Evolutionary conservation across 2,113 vertebrate genomes (phyloP), one percentile per base, ranked within the genome.

Genomic region (Epinephelus cyanopodus): DNA sequence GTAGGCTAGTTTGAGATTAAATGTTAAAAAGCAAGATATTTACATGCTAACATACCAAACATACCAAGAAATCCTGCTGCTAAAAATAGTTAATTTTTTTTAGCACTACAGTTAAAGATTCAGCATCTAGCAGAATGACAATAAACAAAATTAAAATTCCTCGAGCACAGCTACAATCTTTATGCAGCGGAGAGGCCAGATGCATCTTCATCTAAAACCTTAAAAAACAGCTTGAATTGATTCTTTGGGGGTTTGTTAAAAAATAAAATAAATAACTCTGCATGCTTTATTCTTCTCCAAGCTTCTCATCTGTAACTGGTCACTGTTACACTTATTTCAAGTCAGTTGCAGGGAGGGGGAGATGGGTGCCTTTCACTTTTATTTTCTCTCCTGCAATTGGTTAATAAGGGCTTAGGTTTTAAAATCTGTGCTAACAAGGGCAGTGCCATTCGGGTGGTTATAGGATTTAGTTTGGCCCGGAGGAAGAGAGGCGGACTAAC

Each of bases 391-490:
- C 61, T 57, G 45, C 1, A 21, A 33, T 6, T 68, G 33, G 25
- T 6, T 67, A 83, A 80, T 42, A 52, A 67, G 70, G 68, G 39
- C 33, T 83, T 68, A 25, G 2, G 14, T 69, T 84, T 65, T 48
- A 2, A 47, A 83, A 75, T 69, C 37, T 47, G n/a, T 9, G 45
- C 80, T 37, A 79, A 88, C 77, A 76, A 78, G 66, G 45, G n/a
- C 63, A 19, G 58, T 0, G 63, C 45, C 33, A 17, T 45, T 71
- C 48, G 25, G 8, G 79, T 5, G 42, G 39, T 39, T 76, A 63
- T 0, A 58, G 61, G 77, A 29, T 60, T 80, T 21, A 37, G 5
- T 77, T 68, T 64, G 68, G 39, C 69, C 79, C 3, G 47, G 18
- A 76, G 61, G 69, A 5, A 64, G 23, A 75, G 29, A 54, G 53